Evolutionary conservation across 2,113 vertebrate species (phyloP).

Genomic region (Rutilus rutilus): DNA sequence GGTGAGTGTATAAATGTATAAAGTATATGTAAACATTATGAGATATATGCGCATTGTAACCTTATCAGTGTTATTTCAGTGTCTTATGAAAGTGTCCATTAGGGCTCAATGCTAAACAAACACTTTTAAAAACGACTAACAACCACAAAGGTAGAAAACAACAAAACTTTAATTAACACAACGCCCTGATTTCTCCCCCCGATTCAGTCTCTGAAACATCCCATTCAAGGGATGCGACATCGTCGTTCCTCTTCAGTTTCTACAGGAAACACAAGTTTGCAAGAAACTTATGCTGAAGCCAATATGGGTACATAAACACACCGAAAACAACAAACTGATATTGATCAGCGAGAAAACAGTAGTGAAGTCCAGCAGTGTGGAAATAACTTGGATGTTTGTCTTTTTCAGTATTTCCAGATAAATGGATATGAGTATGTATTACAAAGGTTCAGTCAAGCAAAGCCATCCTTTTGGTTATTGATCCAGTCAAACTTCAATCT

Average conservation of each 20-base stretch:
- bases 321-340: not conserved
- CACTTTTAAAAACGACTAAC: not conserved
- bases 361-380: not conserved
- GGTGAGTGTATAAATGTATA: not conserved
- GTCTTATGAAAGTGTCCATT: not conserved
- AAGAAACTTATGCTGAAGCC: slow-evolving; percentile 12
- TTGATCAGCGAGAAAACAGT: not conserved
- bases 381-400: not conserved
- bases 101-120: not conserved
- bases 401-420: not conserved
- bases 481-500: not conserved
- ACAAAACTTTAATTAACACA: slow-evolving; percentile 50
- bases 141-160: slow-evolving; percentile 43
- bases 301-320: not conserved
- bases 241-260: slow-evolving; percentile 22
- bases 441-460: not conserved
- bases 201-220: slow-evolving; percentile 19
- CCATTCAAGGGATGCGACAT: slow-evolving; percentile 11
- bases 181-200: slow-evolving; percentile 7
- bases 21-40: not conserved
- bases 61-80: not conserved
- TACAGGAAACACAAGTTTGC: slow-evolving; percentile 15
- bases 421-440: not conserved
- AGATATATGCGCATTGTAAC: not conserved
- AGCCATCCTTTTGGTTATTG: not conserved